Evolutionary conservation across 1,140 invertebrate genomes (phyloP).

Genomic region (Aricia agestis): DNA sequence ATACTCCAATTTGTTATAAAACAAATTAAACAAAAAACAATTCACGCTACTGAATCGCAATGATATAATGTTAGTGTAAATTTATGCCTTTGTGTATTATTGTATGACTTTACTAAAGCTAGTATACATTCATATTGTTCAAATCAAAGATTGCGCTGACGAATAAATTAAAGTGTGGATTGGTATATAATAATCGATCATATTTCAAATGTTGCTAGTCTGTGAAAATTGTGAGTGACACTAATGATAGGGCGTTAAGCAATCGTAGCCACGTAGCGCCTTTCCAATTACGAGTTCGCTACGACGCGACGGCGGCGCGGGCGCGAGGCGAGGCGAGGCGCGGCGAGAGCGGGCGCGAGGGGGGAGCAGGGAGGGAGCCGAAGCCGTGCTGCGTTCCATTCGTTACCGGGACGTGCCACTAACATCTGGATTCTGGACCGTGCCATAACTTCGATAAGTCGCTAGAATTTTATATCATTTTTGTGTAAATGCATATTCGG

Average conservation of each 20-base stretch:
- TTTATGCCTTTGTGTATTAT: too few species aligned
- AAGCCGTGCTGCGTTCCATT: slow-evolving; percentile 60
- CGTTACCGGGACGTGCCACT: slow-evolving; percentile 63
- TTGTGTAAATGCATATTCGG: not conserved
- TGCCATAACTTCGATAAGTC: slow-evolving; percentile 52
- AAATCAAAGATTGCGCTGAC: not conserved
- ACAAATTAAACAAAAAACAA: not conserved
- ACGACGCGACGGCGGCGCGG: slow-evolving; percentile 22
- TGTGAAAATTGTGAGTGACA: slow-evolving; percentile 61
- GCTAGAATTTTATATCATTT: slow-evolving; percentile 29
- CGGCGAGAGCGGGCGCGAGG: slow-evolving; percentile 29
- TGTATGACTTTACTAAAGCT: too few species aligned
- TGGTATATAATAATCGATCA: slow-evolving; percentile 7
- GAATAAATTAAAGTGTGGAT: slow-evolving; percentile 27
- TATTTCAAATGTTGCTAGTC: slow-evolving; percentile 34
- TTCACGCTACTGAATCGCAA: not conserved
- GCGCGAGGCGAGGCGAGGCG: slow-evolving; percentile 33
- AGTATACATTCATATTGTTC: not conserved
- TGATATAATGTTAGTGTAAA: too few species aligned
- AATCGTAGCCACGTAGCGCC: slow-evolving; percentile 61
- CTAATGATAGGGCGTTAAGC: slow-evolving; percentile 67
- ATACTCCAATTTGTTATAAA: slow-evolving; percentile 4
- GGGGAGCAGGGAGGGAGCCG: slow-evolving; percentile 37
- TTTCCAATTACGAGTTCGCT: slow-evolving; percentile 58
- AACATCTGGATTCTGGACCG: slow-evolving; percentile 58